phyloP scores from a whole-genome alignment of 2,888 invertebrate species.

The Drosophila lutescens region DNA sequence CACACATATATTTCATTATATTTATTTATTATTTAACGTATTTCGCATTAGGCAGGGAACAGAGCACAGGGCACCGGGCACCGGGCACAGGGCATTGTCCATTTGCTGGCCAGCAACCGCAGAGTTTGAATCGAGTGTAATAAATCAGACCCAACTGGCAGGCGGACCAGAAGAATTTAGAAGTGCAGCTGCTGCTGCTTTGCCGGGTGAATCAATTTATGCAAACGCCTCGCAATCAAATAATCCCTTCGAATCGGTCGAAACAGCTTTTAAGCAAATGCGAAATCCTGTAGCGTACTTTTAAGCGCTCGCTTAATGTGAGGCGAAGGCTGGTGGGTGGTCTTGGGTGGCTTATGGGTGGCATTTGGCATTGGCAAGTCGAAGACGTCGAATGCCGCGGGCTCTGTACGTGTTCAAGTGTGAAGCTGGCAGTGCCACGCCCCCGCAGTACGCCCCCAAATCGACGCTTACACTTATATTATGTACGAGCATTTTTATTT shows the following conservation, averaged over 20 bases:
- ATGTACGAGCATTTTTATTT: constrained; percentile 29
- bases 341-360: background rate
- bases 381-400: constrained; percentile 52
- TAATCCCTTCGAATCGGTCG: constrained; percentile 58
- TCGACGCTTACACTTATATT: constrained; percentile 72
- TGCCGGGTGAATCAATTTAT: constrained; percentile 69
- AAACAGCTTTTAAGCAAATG: constrained; percentile 76
- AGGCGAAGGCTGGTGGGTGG: constrained; percentile 20
- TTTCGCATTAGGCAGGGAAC: constrained; percentile 57
- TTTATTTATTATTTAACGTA: constrained; percentile 76
- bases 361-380: constrained; percentile 3
- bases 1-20: constrained; percentile 70
- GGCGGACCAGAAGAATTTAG: constrained; percentile 36
- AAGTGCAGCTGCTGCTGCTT: constrained; percentile 23
- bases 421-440: constrained; percentile 75
- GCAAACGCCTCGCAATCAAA: constrained; percentile 52
- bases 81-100: constrained; percentile 14
- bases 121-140: constrained; percentile 73
- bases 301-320: constrained; percentile 62
- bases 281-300: constrained; percentile 75
- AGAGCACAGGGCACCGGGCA: no score
- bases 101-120: constrained; percentile 54
- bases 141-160: constrained; percentile 74
- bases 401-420: constrained; percentile 76
- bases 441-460: constrained; percentile 66